phyloP scores from a whole-genome alignment of 1,140 invertebrate genomes.

The Ridgeia piscesae region DNA sequence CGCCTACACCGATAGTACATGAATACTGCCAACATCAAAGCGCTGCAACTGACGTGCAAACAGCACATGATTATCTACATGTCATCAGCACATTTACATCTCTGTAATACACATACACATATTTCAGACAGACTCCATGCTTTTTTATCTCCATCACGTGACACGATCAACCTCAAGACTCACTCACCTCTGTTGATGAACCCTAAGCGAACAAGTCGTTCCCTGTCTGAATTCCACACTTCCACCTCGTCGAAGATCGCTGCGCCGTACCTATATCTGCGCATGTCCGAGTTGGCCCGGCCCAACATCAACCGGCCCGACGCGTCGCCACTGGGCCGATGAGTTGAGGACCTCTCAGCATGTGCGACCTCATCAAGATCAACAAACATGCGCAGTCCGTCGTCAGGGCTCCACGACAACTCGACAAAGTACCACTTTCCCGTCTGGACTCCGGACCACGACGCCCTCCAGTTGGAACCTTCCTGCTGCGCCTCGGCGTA shows the following conservation, averaged over 20 bases:
- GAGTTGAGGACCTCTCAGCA: neutral
- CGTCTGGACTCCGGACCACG: neutral
- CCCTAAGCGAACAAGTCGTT: conserved; percentile 20
- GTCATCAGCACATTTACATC: neutral
- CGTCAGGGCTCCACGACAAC: conserved; percentile 49
- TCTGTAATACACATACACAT: neutral
- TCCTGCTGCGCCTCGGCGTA: conserved; percentile 39
- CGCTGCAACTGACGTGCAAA: neutral
- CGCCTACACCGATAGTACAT: neutral
- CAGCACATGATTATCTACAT: neutral
- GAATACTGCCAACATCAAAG: neutral
- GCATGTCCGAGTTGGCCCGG: conserved; percentile 41
- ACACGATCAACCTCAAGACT: neutral
- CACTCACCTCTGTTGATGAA: conserved; percentile 27
- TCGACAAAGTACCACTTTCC: conserved; percentile 53
- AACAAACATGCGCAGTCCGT: conserved; percentile 49
- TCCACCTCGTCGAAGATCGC: conserved; percentile 29
- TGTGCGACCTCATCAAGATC: conserved; percentile 39
- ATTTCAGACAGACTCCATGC: neutral
- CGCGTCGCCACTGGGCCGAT: neutral
- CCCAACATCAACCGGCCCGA: conserved; percentile 41
- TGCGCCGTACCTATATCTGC: conserved; percentile 26
- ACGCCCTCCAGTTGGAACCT: conserved; percentile 34
- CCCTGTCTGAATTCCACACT: conserved; percentile 26
- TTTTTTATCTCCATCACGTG: neutral